Evolutionary conservation across 1,140 invertebrate genomes (phyloP).

Genomic region (Drosophila kepulauana): DNA sequence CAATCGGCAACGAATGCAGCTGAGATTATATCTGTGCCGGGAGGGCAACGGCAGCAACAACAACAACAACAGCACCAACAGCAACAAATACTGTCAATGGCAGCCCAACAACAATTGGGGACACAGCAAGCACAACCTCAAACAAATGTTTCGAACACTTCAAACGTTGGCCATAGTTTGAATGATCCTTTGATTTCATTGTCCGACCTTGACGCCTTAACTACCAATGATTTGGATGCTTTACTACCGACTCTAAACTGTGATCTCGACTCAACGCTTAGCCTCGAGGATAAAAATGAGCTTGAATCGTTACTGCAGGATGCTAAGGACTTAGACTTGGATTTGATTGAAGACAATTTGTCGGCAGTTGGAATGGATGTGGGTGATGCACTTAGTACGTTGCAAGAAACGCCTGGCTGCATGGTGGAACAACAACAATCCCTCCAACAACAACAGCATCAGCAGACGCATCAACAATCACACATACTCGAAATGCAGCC

Average conservation of each 20-base stretch:
- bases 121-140: slow-evolving; percentile 26
- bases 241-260: slow-evolving; percentile 87
- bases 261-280: slow-evolving; percentile 86
- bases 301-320: slow-evolving; percentile 84
- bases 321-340: slow-evolving; percentile 83
- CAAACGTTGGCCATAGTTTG: slow-evolving; percentile 44
- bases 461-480: slow-evolving; percentile 50
- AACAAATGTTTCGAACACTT: slow-evolving; percentile 28
- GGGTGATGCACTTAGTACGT: slow-evolving; percentile 65
- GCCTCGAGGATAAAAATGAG: slow-evolving; percentile 86
- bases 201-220: slow-evolving; percentile 85
- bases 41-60: slow-evolving; percentile 29
- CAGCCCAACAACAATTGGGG: slow-evolving; percentile 26
- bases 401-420: slow-evolving; percentile 52
- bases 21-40: slow-evolving; percentile 23
- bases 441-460: slow-evolving; percentile 52
- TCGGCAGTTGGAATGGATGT: slow-evolving; percentile 80
- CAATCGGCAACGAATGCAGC: slow-evolving; percentile 25
- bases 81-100: slow-evolving; percentile 24
- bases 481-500: slow-evolving; percentile 49
- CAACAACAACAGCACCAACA: slow-evolving; percentile 47
- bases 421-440: slow-evolving; percentile 47
- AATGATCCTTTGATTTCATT: slow-evolving; percentile 75
- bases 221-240: slow-evolving; percentile 87
- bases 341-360: slow-evolving; percentile 80